Conservation (phyloP, 2,888 invertebrate genomes). For the Erebia epiphron region DNA sequence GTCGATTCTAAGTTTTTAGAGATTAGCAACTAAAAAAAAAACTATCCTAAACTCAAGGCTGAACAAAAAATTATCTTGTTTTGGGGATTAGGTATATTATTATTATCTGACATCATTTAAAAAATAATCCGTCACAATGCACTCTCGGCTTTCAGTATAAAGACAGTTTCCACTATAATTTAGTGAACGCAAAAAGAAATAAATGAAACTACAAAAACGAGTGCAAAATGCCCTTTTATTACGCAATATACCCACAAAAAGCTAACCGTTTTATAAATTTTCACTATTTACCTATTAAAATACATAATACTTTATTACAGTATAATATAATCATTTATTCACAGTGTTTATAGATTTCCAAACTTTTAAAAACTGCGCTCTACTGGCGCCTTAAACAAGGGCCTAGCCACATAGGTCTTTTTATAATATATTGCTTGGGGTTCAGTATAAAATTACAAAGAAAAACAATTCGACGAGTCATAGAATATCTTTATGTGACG, state of each 20-base stretch:
- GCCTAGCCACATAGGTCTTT: neutral
- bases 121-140: no score
- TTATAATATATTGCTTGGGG: neutral
- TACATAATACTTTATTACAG: neutral
- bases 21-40: no score
- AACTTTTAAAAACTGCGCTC: slow-evolving; percentile 41
- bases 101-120: no score
- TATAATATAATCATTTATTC: slow-evolving; percentile 55
- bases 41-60: no score
- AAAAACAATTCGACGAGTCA: neutral
- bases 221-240: slow-evolving; percentile 77
- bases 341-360: slow-evolving; percentile 52
- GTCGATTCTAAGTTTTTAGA: no score
- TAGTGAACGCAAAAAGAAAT: slow-evolving; percentile 22
- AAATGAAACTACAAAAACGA: slow-evolving; percentile 59
- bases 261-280: slow-evolving; percentile 76
- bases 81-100: no score
- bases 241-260: slow-evolving; percentile 80
- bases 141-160: no score
- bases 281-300: slow-evolving; percentile 54
- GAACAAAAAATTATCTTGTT: no score
- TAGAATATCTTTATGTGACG: neutral
- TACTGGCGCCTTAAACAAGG: neutral
- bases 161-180: no score
- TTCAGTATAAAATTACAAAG: neutral